Evolutionary conservation across 2,113 vertebrate genomes (phyloP).

Genomic region (Hipposideros armiger): DNA sequence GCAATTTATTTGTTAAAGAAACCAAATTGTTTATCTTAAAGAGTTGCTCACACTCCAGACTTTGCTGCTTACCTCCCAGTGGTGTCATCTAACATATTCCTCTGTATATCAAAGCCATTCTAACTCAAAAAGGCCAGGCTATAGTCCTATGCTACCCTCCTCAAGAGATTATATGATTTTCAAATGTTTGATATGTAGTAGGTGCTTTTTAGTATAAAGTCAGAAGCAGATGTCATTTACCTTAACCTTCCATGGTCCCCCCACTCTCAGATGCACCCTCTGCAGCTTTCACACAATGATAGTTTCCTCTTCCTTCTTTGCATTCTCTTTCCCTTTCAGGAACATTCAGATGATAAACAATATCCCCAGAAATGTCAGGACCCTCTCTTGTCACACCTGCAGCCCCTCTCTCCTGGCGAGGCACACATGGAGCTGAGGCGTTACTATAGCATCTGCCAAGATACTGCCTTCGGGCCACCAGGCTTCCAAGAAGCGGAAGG

Average conservation of each 20-base stretch:
- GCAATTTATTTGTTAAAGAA: conserved; percentile 40
- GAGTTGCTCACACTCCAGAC: not conserved
- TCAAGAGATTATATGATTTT: not conserved
- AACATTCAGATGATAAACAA: conserved; percentile 77
- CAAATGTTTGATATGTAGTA: not conserved
- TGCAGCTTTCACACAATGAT: not conserved
- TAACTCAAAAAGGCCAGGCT: not conserved
- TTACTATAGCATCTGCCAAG: conserved; percentile 94
- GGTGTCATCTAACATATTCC: not conserved
- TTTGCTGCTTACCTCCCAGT: not conserved
- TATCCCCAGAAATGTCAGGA: conserved; percentile 79
- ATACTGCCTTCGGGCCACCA: conserved; percentile 87
- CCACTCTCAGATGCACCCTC: not conserved
- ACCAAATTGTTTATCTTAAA: not conserved
- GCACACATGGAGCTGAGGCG: conserved; percentile 89
- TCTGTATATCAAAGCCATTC: not conserved
- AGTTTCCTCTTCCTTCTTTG: not conserved
- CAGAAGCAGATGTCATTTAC: not conserved
- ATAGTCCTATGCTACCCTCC: not conserved
- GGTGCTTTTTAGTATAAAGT: not conserved
- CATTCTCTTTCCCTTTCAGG: conserved; percentile 79
- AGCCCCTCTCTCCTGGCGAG: conserved; percentile 80
- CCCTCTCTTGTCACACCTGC: conserved; percentile 76
- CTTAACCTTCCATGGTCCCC: not conserved
- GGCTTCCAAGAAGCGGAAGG: conserved; percentile 84